Percentiles rank a stretch among this genome's conserved stretches.
Conservation (phyloP, 2,797 vertebrate species). For the Spatula clypeata region DNA sequence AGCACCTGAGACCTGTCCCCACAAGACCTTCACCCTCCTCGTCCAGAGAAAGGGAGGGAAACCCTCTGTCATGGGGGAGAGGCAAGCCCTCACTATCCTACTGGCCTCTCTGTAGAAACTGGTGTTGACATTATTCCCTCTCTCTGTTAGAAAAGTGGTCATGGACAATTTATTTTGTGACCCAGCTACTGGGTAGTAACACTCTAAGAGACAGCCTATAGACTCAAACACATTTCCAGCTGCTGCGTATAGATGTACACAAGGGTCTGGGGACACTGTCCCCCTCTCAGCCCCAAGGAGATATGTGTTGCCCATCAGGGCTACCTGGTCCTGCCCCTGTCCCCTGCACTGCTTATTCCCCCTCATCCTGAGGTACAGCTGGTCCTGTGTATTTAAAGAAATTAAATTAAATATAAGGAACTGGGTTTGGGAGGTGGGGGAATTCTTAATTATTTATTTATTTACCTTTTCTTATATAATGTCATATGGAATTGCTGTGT, state of each 20-base stretch:
- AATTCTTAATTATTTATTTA: background rate
- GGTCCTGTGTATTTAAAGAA: background rate
- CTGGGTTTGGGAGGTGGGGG: background rate
- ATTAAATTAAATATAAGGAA: background rate
- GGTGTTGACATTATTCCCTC: background rate
- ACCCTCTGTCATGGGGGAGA: background rate
- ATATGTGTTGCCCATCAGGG: background rate
- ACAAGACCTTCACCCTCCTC: background rate
- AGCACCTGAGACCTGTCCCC: background rate
- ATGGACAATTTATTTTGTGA: background rate
- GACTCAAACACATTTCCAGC: background rate
- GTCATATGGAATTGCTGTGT: background rate
- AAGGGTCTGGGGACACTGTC: background rate
- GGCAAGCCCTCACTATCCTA: background rate
- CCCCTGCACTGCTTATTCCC: background rate
- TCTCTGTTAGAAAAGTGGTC: background rate
- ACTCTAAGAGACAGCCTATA: background rate
- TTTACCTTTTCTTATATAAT: background rate
- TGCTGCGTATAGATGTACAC: background rate
- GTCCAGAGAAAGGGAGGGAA: rapidly evolving
- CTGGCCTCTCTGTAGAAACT: rapidly evolving
- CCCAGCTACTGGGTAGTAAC: background rate
- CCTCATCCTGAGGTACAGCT: background rate
- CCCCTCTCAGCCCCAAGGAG: rapidly evolving
- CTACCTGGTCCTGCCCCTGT: background rate